A percentile compares a stretch with the other conserved stretches of the same genome.
phyloP scores from a whole-genome alignment of 1,140 invertebrate genomes.

The Zaprionus vittiger region DNA sequence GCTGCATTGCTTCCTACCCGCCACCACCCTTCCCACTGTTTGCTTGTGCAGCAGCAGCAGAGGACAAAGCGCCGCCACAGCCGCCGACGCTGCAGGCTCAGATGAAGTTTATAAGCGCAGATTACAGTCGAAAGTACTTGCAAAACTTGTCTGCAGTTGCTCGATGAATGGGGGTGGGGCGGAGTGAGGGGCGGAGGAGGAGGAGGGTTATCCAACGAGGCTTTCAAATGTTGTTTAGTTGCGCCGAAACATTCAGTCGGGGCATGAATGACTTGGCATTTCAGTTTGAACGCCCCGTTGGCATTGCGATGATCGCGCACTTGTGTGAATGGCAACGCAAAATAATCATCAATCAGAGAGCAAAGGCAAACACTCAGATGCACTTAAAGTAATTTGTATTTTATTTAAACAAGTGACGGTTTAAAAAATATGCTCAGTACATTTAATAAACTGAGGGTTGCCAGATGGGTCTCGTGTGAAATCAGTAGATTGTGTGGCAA shows the following conservation, averaged over 20 bases:
- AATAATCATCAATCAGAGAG: slow-evolving; percentile 4
- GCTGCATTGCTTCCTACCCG: slow-evolving; percentile 6
- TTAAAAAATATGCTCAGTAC: too few species aligned
- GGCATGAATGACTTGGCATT: not conserved
- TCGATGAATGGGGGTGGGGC: not conserved
- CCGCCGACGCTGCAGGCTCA: not conserved
- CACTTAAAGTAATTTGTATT: not conserved
- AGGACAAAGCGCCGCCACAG: slow-evolving; percentile 1
- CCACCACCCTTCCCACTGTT: not conserved
- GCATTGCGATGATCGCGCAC: slow-evolving; percentile 4
- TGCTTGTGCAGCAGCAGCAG: not conserved
- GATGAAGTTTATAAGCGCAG: slow-evolving; percentile 35
- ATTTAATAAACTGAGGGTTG: too few species aligned
- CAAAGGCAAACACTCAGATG: not conserved
- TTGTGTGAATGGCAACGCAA: slow-evolving; percentile 2
- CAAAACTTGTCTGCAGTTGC: slow-evolving; percentile 6
- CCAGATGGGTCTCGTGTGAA: too few species aligned
- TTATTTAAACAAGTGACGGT: not conserved
- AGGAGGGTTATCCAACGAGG: not conserved
- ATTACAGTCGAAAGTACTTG: slow-evolving; percentile 44
- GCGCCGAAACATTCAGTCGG: not conserved
- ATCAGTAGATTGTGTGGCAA: too few species aligned
- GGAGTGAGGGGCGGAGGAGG: not conserved
- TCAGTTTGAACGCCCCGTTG: not conserved
- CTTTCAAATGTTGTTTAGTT: slow-evolving; percentile 23